Evolutionary conservation across 2,888 invertebrate species (phyloP), one percentile per base, ranked within the genome.

Genomic region (Phlogophora meticulosa): DNA sequence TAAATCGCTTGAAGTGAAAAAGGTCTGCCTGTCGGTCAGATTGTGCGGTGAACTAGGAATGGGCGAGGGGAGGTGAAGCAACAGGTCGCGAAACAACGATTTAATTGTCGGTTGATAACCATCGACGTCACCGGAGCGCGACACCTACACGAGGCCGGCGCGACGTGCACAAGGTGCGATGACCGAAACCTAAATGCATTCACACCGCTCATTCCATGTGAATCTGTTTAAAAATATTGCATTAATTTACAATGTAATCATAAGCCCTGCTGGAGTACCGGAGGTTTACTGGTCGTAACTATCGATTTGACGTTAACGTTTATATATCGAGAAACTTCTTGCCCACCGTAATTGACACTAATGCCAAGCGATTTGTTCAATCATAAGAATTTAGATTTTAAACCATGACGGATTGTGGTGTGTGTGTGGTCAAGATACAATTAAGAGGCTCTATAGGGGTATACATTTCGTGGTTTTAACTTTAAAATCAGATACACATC

Each of bases 1-100:
- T 79, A 77, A 70, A 68, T 46, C 43, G 28, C 59, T 65, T 43
- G 22, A 60, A 52, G 43, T 84, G 76, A 82, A 78, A 85, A 87
- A 86, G 85, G 86, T 82, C 78, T 55, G 69, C 77, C 81, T 84
- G 83, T 74, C 83, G 83, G 85, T 87, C 86, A 83, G 85, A 86
- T 85, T 84, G 84, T 85, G 85, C 82, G 81, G 81, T 83, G 74
- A 81, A 79, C 80, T 82, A 85, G 84, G 83, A 83, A 82, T 76
- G 84, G 80, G 72, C 48, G 79, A 82, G 84, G 88, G 87, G 87
- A 85, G 87, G 82, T 85, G 89, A 91, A 89, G 93, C 95, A 94
- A 95, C 95, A 95, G 93, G 95, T 94, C 94, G 94, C 94, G 91
- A 93, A 94, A 93, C 91, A 92, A 92, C 90, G 89, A 90, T 94